Evolutionary conservation across 2,113 vertebrate genomes (phyloP), one percentile per base, ranked within the genome.

Genomic region (Porphyrio hochstetteri): DNA sequence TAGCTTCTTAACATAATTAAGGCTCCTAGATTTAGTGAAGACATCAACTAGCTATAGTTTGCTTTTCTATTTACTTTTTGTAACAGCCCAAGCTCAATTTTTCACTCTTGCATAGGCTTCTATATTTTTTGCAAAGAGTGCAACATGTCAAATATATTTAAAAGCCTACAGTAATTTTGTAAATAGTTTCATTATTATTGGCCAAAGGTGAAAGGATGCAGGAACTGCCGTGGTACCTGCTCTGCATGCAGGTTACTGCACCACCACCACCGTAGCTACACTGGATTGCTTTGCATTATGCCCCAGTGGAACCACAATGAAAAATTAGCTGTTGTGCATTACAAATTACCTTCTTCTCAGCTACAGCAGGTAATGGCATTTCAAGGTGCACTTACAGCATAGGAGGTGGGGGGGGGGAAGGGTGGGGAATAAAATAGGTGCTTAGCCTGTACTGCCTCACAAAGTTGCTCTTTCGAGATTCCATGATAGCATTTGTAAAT

Each of bases 251-350:
- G 78, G 89, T 70, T 81, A 71, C 28, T 93, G 21, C 53, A 63
- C 19, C 35, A 9, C 38, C 35, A 9, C 35, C 44, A 53, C 14
- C 4, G 27, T 52, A 82, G 81, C 69, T 89, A 67, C 63, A 68
- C 24, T 55, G 36, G 59, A 80, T 83, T 91, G 88, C 70, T 97
- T 93, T 95, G 78, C 90, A 71, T 92, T 77, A 42, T 81, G 87
- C 86, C 98, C 78, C 95, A 96, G 75, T 97, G 97, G 96, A 97
- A 95, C 36, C 40, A 24, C 92, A 88, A 50, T 97, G 97, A 98
- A 97, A 98, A 98, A 98, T 97, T 94, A 98, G 97, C 97, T 98
- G 97, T 82, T 98, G 76, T 67, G 97, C 92, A 86, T 97, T 98
- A 98, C 95, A 98, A 98, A 99, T 96, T 96, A 97, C 97, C 93